Evolutionary conservation across 92 coral and sea anemone genomes (phyloP), one percentile per base, ranked within the genome.

Genomic region (Porites evermanni): DNA sequence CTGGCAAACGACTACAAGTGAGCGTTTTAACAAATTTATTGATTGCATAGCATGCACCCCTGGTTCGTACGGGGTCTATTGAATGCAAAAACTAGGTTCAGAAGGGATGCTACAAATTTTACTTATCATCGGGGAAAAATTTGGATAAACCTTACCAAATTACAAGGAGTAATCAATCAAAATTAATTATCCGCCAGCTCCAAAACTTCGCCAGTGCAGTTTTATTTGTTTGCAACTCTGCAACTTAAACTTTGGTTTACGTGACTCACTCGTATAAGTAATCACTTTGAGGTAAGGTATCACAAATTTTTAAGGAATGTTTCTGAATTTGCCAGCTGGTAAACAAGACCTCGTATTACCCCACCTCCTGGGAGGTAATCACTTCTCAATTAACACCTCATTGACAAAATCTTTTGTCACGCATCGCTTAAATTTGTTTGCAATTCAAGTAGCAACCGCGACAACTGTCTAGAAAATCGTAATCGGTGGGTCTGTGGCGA

Each of bases 341-440:
- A 74, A 26, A 16, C 0, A 12, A 2, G 16, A 52, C 19, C 21
- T 53, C 7, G 0, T 1, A 51, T 13, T 70, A 38, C 47, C 47
- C 47, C 47, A 38, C 78, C 6, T 53, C 26, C 70, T 69, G 20
- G 70, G 67, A 29, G 75, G 66, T 70, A 59, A 70, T 63, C 19
- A 59, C 12, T 81, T 38, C 19, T 14, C 70, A 56, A 71, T 81
- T 81, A 71, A 47, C 78, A 56, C 78, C 68, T 70, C 12, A 19
- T 71, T 70, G 58, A 24, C 1, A 54, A 81, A 23, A 72, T 26
- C 53, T 3, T 67, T 80, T 11, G 6, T 8, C 7, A 2, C 8
- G 3, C 26, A 60, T 1, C 47, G 85, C 59, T 56, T 61, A 1
- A 58, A 17, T 59, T 32, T 11, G 51, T 71, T 29, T 58, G 19